Percentiles rank a stretch among this genome's conserved stretches.
These are phyloP conservation scores for Vombatus ursinus DNA, from an alignment of 2,113 vertebrate species.

Conservation along the genomic window DNA sequence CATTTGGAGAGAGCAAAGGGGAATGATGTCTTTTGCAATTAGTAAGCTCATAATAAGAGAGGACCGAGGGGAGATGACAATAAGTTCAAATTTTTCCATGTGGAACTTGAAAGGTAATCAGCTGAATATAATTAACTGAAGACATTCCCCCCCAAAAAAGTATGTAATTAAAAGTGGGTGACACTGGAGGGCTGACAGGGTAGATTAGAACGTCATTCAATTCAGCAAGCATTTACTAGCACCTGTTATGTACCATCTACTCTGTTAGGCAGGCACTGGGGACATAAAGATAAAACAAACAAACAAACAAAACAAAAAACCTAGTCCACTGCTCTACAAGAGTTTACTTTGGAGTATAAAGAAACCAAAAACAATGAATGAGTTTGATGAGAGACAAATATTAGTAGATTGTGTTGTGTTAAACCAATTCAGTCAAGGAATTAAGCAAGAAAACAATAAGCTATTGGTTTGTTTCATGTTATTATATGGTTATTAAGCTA, in stretches of 20 bases:
- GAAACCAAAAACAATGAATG: background rate
- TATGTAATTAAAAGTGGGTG: slow-evolving; percentile 13
- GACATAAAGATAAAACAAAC: background rate
- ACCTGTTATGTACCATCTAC: background rate
- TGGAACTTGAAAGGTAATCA: slow-evolving; percentile 24
- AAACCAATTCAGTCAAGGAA: background rate
- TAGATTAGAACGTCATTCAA: background rate
- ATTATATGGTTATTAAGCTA: background rate
- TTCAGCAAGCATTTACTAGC: background rate
- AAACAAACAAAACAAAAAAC: too few species aligned
- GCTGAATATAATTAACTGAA: slow-evolving; percentile 42
- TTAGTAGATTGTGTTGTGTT: background rate
- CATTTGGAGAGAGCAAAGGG: background rate
- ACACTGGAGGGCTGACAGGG: background rate
- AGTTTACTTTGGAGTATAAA: background rate
- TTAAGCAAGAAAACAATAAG: background rate
- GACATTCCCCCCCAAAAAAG: slow-evolving; percentile 32
- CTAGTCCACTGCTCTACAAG: background rate
- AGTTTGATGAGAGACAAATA: background rate
- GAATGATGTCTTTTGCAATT: background rate
- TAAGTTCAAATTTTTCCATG: slow-evolving; percentile 51
- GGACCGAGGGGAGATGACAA: background rate
- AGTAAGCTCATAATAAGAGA: slow-evolving; percentile 16
- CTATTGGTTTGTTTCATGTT: background rate
- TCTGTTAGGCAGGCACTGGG: background rate